Base-by-base conservation (phyloP, 2,888 invertebrate genomes). In the Papilio elwesi region DNA sequence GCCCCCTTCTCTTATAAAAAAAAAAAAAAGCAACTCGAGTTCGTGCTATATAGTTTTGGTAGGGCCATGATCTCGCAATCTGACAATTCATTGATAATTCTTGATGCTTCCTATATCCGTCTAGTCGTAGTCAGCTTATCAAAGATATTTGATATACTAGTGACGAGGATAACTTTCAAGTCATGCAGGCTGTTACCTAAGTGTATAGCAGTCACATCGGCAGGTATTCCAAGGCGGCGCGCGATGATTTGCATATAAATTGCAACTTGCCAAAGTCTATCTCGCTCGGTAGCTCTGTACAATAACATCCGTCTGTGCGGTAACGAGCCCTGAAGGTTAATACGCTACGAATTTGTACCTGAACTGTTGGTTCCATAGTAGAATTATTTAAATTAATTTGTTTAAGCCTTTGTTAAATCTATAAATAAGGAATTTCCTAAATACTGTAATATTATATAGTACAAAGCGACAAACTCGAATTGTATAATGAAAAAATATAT, bases 241-340 rank as follows among this genome's bases (percentile, higher is more conserved):
- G 59, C 26, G 26, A 8, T 15, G 63, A 73, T 73, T 73, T 68
- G 64, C 72, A 73, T 73, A 73, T 73, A 73, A 68, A 73, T 73
- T 73, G 72, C 64, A 43, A 48, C 68, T 71, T 57, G 49, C 49
- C 64, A 63, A 70, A 63, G 49, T 65, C 70, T 65, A 69, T 62
- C 38, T 38, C 15, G 59, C 64, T 57, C 55, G 38, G 43, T 43
- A 38, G 59, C 59, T 38, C 57, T 13, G 48, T 48, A 67, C 67
- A 47, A n/a, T 59, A 49, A 48, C 65, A 57, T 70, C 55, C 65
- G 48, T 65, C 55, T 43, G 65, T 26, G n/a, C 65, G 12, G 7
- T 55, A 57, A 48, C 55, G 49, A 64, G 36, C n/a, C 49, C 57
- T 49, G 49, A 49, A 47, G 26, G 57, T 57, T 67, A 43, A n/a